Conservation (phyloP, 2,888 invertebrate genomes). For the Xestia ashworthii region DNA sequence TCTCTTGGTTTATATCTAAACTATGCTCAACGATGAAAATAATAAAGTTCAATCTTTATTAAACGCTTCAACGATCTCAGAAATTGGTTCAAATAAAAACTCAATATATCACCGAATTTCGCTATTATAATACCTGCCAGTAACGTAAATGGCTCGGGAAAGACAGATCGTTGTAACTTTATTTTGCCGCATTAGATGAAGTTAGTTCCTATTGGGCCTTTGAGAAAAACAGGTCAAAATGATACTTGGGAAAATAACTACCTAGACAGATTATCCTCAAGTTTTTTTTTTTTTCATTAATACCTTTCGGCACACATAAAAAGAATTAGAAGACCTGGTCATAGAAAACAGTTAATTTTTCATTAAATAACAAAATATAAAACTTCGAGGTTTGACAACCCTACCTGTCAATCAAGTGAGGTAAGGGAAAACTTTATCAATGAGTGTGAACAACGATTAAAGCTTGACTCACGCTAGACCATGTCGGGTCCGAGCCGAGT, state of each 20-base stretch:
- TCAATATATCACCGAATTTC: not conserved
- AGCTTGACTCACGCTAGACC: no score
- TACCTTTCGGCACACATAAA: not conserved
- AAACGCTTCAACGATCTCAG: not conserved
- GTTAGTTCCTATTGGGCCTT: conserved; percentile 20
- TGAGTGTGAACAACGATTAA: conserved; percentile 22
- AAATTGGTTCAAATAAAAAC: conserved; percentile 6
- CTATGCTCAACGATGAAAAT: not conserved
- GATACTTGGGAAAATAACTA: conserved; percentile 8
- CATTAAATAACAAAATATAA: not conserved
- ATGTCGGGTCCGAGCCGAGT: no score
- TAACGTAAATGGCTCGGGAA: conserved; percentile 33
- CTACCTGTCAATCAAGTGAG: conserved; percentile 32
- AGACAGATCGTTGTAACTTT: conserved; percentile 40
- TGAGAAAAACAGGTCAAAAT: conserved; percentile 51
- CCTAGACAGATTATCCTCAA: not conserved
- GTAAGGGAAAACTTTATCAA: conserved; percentile 21
- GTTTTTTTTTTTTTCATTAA: not conserved
- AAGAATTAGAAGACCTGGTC: not conserved
- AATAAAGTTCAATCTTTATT: not conserved
- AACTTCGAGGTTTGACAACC: conserved; percentile 32
- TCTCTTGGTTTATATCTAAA: not conserved
- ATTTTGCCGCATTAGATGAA: conserved; percentile 40
- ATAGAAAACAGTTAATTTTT: not conserved
- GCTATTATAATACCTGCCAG: conserved; percentile 33